A percentile compares a stretch with the other conserved stretches of the same genome.
Conservation (phyloP, 2,797 vertebrate genomes). For the Gambusia yucatana region DNA sequence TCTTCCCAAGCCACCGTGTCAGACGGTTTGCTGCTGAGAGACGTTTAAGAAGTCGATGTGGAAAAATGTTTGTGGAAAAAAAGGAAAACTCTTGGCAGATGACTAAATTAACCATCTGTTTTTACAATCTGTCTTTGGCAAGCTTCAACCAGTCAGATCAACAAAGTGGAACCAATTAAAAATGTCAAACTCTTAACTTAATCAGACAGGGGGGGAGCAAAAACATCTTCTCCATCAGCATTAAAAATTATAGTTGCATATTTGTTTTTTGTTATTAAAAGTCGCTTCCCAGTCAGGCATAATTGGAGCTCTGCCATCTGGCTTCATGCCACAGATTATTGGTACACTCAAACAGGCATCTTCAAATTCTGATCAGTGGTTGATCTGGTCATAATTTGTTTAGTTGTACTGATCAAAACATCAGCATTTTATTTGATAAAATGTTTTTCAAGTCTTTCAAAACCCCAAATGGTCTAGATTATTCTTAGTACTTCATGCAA, state of each 20-base stretch:
- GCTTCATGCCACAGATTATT: neutral
- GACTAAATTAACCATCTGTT: neutral
- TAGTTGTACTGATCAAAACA: neutral
- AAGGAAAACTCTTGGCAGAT: neutral
- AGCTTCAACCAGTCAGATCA: slow-evolving; percentile 14
- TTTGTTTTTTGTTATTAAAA: neutral
- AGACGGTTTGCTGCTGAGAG: neutral
- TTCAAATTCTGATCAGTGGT: neutral
- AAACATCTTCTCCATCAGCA: neutral
- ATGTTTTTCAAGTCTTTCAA: neutral
- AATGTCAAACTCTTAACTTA: neutral
- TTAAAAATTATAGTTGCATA: neutral
- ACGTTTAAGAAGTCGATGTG: neutral
- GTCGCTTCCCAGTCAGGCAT: neutral
- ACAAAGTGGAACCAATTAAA: neutral
- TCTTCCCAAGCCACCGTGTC: neutral
- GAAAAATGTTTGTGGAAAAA: neutral
- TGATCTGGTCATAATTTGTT: neutral
- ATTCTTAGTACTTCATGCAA: neutral
- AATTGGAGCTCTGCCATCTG: neutral
- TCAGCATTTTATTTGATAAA: neutral
- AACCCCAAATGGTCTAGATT: neutral
- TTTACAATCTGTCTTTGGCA: neutral
- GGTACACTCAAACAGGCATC: neutral
- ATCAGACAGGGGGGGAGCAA: too few species aligned